Evolutionary conservation across 2,888 invertebrate species (phyloP).

Genomic region (Brachylomia viminalis): DNA sequence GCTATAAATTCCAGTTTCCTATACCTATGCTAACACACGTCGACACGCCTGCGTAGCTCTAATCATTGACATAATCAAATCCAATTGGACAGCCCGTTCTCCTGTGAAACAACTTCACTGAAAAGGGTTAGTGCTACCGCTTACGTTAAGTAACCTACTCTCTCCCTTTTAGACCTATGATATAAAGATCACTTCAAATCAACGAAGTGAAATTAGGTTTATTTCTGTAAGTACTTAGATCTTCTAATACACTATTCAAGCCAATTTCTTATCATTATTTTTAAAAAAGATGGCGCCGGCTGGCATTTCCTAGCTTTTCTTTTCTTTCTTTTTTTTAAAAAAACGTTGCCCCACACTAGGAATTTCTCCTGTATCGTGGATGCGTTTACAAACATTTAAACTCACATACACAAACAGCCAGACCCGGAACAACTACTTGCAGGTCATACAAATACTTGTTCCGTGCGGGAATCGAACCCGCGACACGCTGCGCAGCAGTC

Average conservation of each 20-base stretch:
- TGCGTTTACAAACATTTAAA: no score
- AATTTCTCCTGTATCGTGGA: no score
- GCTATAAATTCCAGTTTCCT: neutral
- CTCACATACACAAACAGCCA: no score
- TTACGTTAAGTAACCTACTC: neutral
- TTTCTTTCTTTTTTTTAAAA: no score
- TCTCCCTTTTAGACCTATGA: neutral
- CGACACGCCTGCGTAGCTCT: neutral
- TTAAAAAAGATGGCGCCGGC: neutral
- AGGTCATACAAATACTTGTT: no score
- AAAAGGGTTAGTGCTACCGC: neutral
- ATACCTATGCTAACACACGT: neutral
- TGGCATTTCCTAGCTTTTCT: neutral
- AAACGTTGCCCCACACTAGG: no score
- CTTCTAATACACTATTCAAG: neutral
- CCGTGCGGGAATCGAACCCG: no score
- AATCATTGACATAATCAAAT: conserved; percentile 1
- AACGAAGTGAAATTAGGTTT: neutral
- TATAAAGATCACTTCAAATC: neutral
- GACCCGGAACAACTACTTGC: no score
- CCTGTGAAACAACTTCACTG: neutral
- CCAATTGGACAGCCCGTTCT: conserved; percentile 5
- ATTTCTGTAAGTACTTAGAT: neutral
- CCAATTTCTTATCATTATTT: fast-evolving
- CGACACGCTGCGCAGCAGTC: no score